Base-by-base conservation (phyloP, 2,888 invertebrate species). In the Lutraria lutraria region DNA sequence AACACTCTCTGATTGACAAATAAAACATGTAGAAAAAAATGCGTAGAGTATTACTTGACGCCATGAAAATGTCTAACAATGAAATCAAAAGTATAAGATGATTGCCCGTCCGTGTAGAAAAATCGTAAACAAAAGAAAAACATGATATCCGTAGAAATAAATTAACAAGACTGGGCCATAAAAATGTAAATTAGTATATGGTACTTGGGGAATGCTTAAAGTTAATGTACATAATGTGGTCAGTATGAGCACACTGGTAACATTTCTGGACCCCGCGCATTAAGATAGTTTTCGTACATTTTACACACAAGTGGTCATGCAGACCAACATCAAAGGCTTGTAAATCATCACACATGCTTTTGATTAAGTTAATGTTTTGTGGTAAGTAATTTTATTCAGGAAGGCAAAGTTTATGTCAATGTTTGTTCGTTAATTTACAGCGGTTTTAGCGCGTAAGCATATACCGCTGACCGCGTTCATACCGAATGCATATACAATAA, bases 361-460 rank as follows among this genome's bases (percentile, higher is more conserved):
- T 84, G 81, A 88, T 88, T 88, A 63, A 53, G 63, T 68, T 85
- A 84, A 88, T 88, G 85, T 84, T 79, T 83, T 56, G 60, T 83
- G 54, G 43, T 72, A 84, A 82, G 72, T 34, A 19, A 43, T 83
- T 79, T 79, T 31, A 79, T 31, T 79, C 34, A 21, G 52, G 52
- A 52, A 81, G 81, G 53, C 25, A 68, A 16, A 34, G 25, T 52
- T 34, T 72, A 52, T 83, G 83, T 68, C 6, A 12, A 68, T 25
- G 63, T 68, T 68, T 68, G 63, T 12, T 12, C 56, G 25, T 68
- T 68, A 68, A 68, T 68, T 21, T 68, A 68, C n/a, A 25, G n/a
- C 25, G 43, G 63, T 68, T 12, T 68, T 12, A 68, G 25, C 63
- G 25, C 63, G n/a, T 68, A 25, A 68, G 25, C 25, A 3, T 8